Percentiles rank a stretch among this genome's conserved stretches.
phyloP scores from a whole-genome alignment of 2,113 vertebrate genomes.

The Perca flavescens region DNA sequence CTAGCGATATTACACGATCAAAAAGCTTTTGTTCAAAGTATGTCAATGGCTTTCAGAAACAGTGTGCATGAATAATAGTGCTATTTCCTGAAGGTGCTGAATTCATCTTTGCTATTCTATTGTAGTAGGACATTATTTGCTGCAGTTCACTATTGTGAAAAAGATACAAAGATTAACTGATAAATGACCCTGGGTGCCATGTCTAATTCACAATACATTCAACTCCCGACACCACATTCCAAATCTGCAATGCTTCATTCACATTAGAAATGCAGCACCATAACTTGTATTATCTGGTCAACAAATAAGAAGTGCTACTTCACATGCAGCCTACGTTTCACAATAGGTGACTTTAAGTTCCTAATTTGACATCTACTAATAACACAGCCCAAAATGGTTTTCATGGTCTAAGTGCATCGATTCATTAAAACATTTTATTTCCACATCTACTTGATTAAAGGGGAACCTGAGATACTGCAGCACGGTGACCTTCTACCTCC shows the following conservation, averaged over 20 bases:
- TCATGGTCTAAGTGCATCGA: conserved; percentile 19
- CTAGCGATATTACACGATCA: background rate
- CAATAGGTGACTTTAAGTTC: conserved; percentile 4
- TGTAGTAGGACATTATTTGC: background rate
- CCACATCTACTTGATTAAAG: conserved; percentile 49
- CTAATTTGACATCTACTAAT: conserved; percentile 17
- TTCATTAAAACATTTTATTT: conserved; percentile 41
- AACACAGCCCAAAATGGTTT: conserved; percentile 1
- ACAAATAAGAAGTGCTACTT: background rate
- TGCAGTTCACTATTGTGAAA: background rate
- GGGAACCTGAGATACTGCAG: conserved; percentile 12
- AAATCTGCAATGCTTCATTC: background rate
- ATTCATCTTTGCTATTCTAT: background rate
- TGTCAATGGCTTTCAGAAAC: background rate
- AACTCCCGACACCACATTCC: background rate
- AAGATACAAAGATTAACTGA: background rate
- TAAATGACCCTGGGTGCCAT: background rate
- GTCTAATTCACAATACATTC: background rate
- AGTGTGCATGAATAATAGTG: background rate
- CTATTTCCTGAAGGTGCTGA: background rate
- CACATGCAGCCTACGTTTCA: background rate
- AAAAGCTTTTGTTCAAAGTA: conserved; percentile 1
- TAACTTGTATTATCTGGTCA: background rate
- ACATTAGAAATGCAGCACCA: background rate
- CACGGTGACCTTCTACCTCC: conserved; percentile 50